Evolutionary conservation across 2,888 invertebrate genomes (phyloP).

Genomic region (Phyllotreta cruciferae): DNA sequence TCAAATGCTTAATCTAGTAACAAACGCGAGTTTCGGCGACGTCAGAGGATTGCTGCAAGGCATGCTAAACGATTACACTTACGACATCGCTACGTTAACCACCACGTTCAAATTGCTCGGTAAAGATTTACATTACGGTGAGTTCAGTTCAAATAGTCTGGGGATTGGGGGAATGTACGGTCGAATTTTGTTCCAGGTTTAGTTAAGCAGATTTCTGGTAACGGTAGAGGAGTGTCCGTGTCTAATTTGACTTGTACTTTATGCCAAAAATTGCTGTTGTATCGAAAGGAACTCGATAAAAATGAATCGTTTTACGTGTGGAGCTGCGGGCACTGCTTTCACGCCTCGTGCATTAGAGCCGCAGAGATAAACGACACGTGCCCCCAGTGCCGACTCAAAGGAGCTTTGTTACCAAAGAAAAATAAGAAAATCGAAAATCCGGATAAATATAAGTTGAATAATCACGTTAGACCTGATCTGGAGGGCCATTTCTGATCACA

Average conservation of each 20-base stretch:
- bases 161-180: too few relatives aligned
- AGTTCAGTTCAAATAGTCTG: conserved; percentile 33
- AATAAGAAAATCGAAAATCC: conserved; percentile 37
- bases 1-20: conserved; percentile 67
- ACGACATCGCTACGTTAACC: conserved; percentile 75
- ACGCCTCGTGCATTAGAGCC: conserved; percentile 48
- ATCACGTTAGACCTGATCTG: conserved; percentile 53
- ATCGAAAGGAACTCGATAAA: conserved; percentile 44
- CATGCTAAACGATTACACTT: conserved; percentile 78
- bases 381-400: conserved; percentile 53
- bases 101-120: conserved; percentile 72
- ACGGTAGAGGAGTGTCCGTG: conserved; percentile 54
- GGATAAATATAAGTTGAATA: conserved; percentile 36
- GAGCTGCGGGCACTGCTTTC: conserved; percentile 58
- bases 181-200: too few relatives aligned
- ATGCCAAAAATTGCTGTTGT: conserved; percentile 53
- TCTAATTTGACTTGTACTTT: conserved; percentile 52
- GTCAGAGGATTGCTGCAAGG: conserved; percentile 67
- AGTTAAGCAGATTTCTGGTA: conserved; percentile 52
- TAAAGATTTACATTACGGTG: conserved; percentile 70
- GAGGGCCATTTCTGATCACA: conserved; percentile 57
- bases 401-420: conserved; percentile 44
- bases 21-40: conserved; percentile 68
- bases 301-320: conserved; percentile 52
- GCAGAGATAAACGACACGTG: conserved; percentile 49